These are phyloP conservation scores for Abrostola triplasia DNA, from an alignment of 2,888 invertebrate genomes.

Conservation along the genomic window DNA sequence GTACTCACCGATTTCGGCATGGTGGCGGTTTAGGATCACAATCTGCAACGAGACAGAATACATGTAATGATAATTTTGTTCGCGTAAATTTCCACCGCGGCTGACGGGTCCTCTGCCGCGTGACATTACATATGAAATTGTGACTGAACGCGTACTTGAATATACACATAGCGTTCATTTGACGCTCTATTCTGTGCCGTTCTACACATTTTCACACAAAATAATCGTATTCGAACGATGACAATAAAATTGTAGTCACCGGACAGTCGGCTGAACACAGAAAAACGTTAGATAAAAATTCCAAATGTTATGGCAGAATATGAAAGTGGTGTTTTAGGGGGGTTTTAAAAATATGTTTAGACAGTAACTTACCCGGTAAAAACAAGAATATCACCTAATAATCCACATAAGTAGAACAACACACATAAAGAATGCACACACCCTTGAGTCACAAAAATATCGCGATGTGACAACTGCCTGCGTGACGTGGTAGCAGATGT, in stretches of 20 bases:
- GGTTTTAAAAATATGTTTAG: conserved; percentile 26
- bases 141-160: conserved; percentile 61
- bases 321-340: conserved; percentile 32
- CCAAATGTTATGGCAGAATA: conserved; percentile 33
- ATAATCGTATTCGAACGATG: conserved; percentile 63
- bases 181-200: conserved; percentile 46
- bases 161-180: conserved; percentile 46
- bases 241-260: conserved; percentile 78
- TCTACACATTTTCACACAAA: conserved; percentile 68
- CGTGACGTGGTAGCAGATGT: conserved; percentile 86
- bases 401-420: conserved; percentile 89
- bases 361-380: conserved; percentile 79
- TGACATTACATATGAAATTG: conserved; percentile 69
- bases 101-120: conserved; percentile 67
- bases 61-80: conserved; percentile 66
- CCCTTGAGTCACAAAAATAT: conserved; percentile 88
- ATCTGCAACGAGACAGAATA: conserved; percentile 79
- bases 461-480: conserved; percentile 87
- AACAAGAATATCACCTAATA: conserved; percentile 87
- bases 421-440: conserved; percentile 88
- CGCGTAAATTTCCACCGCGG: conserved; percentile 64
- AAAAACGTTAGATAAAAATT: conserved; percentile 65
- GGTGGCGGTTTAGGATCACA: conserved; percentile 86
- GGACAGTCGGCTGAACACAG: conserved; percentile 70
- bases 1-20: conserved; percentile 91